A percentile compares a stretch with the other conserved stretches of the same genome.
phyloP scores from a whole-genome alignment of 2,797 vertebrate genomes.

The Aphelocoma californica region DNA sequence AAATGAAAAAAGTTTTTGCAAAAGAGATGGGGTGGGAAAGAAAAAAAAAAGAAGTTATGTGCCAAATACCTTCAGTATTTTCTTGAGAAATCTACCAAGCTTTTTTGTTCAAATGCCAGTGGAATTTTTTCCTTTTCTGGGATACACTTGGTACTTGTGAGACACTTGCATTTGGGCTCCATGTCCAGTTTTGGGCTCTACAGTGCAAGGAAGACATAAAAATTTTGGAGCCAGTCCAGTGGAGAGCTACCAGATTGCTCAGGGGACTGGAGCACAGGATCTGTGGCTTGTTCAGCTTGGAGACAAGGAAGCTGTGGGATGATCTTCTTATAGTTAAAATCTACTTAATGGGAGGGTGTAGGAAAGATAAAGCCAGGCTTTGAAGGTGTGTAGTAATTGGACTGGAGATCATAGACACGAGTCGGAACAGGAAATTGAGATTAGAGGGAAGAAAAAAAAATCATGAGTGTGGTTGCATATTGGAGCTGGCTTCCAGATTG shows the following conservation, averaged over 20 bases:
- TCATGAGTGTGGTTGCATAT: not conserved
- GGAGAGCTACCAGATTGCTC: not conserved
- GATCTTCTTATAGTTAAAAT: not conserved
- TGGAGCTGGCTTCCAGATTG: not conserved
- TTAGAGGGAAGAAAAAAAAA: not conserved
- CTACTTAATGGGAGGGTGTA: not conserved
- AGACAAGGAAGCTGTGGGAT: not conserved
- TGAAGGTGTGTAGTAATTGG: not conserved
- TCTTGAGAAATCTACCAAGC: not conserved
- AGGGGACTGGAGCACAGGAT: not conserved
- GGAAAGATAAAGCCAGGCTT: not conserved
- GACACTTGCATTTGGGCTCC: not conserved
- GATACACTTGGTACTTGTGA: not conserved
- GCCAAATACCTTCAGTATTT: not conserved
- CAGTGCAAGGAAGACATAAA: not conserved
- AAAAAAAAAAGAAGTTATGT: not conserved
- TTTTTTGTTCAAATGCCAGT: not conserved
- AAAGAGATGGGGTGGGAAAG: rapidly evolving
- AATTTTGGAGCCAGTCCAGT: not conserved
- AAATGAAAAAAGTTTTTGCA: not conserved
- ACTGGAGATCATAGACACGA: not conserved
- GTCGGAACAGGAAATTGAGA: not conserved
- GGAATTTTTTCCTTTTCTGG: not conserved
- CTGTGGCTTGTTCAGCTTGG: not conserved
- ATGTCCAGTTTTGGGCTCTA: not conserved